phyloP scores from a whole-genome alignment of 2,797 vertebrate genomes.

The Heteromormyrus szaboi region DNA sequence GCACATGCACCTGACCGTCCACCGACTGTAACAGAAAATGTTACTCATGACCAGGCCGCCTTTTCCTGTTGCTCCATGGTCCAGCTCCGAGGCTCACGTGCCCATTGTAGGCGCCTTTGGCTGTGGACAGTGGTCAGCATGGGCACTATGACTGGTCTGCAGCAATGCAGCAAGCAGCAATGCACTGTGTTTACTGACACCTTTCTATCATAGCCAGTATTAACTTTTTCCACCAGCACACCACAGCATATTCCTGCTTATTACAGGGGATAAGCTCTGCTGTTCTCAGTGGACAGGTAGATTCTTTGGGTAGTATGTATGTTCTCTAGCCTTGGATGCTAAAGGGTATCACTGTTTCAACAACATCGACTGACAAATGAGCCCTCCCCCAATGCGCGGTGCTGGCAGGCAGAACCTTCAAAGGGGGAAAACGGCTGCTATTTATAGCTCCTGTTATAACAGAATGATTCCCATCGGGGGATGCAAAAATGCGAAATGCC shows the following conservation, averaged over 20 bases:
- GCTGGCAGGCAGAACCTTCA: neutral
- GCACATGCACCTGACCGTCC: too few species aligned
- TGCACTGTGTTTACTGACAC: too few species aligned
- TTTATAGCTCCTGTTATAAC: neutral
- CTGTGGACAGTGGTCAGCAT: too few species aligned
- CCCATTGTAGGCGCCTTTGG: too few species aligned
- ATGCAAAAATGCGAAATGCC: neutral
- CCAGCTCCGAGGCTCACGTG: too few species aligned
- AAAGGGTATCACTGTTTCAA: neutral
- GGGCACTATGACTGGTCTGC: too few species aligned
- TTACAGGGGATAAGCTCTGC: neutral
- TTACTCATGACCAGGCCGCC: too few species aligned
- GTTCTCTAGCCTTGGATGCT: neutral
- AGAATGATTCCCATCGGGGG: neutral
- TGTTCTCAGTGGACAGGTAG: neutral
- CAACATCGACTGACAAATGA: neutral
- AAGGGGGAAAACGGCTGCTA: neutral
- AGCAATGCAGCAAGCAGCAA: too few species aligned
- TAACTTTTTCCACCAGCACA: neutral
- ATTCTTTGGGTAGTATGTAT: neutral
- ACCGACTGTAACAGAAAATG: too few species aligned
- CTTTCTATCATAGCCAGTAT: too few species aligned
- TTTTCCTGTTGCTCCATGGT: too few species aligned
- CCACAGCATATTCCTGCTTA: neutral
- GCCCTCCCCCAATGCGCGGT: neutral